Conservation (phyloP, 2,888 invertebrate species). For the Epistrophella euchroma region DNA sequence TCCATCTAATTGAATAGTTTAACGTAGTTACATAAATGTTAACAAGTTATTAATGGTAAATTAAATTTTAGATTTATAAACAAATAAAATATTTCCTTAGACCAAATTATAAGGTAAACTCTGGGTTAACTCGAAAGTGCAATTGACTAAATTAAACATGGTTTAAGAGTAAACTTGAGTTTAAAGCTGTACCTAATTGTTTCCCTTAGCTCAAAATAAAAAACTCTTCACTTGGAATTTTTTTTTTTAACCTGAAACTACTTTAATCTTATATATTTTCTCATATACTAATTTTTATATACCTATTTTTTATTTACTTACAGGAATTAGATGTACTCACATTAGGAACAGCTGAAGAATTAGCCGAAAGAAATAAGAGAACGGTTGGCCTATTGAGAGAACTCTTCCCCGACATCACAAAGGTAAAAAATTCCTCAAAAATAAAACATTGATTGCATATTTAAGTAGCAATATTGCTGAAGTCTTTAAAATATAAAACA, state of each 20-base stretch:
- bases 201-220: no score
- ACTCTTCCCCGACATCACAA: slow-evolving; percentile 89
- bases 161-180: no score
- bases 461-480: slow-evolving; percentile 24
- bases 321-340: slow-evolving; percentile 89
- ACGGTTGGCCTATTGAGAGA: slow-evolving; percentile 91
- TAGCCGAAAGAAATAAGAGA: slow-evolving; percentile 89
- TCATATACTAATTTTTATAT: background rate
- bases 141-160: no score
- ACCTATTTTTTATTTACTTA: slow-evolving; percentile 62
- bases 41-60: background rate
- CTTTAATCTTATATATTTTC: no score
- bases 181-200: no score
- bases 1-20: no score
- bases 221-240: no score
- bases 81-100: no score
- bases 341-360: slow-evolving; percentile 87
- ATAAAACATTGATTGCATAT: slow-evolving; percentile 38
- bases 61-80: slow-evolving; percentile 1
- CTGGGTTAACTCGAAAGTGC: no score
- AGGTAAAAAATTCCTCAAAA: slow-evolving; percentile 85
- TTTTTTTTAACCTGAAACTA: no score
- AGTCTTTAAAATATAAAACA: slow-evolving; percentile 1
- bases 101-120: no score
- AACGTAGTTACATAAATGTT: background rate